A percentile compares a stretch with the other conserved stretches of the same genome.
Evolutionary conservation across 2,797 vertebrate genomes (phyloP).

Genomic region (Myotis planiceps): DNA sequence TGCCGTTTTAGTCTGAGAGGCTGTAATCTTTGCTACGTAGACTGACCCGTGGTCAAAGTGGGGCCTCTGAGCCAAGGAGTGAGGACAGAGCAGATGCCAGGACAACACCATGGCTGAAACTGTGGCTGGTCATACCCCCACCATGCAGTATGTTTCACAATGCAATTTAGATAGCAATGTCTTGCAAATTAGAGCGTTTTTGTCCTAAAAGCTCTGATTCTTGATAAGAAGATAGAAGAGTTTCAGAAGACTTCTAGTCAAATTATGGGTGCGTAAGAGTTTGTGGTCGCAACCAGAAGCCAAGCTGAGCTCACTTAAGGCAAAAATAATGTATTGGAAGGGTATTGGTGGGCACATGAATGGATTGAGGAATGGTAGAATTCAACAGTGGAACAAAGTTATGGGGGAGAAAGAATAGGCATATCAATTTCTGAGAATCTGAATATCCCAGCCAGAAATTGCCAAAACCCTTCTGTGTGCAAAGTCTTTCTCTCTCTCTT

Average conservation of each 20-base stretch:
- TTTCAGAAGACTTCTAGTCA: background rate
- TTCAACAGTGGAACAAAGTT: background rate
- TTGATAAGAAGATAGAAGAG: background rate
- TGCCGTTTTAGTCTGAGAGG: background rate
- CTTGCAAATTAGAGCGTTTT: background rate
- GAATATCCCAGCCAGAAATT: background rate
- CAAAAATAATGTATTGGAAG: background rate
- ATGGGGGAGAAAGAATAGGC: background rate
- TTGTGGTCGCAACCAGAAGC: background rate
- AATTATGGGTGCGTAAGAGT: background rate
- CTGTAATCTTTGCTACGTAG: background rate
- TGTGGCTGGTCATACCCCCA: background rate
- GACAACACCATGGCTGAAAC: background rate
- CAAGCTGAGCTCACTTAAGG: background rate
- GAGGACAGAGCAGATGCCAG: background rate
- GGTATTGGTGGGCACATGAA: background rate
- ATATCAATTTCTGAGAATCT: background rate
- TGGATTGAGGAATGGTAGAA: background rate
- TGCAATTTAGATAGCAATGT: background rate
- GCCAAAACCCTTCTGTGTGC: background rate
- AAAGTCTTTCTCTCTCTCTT: background rate
- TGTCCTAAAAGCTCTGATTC: background rate
- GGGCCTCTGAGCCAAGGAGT: background rate
- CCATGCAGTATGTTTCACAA: accelerated
- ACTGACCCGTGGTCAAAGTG: background rate